These are phyloP conservation scores for Nasonia longicornis DNA, from an alignment of 1,140 invertebrate species.

Conservation along the genomic window DNA sequence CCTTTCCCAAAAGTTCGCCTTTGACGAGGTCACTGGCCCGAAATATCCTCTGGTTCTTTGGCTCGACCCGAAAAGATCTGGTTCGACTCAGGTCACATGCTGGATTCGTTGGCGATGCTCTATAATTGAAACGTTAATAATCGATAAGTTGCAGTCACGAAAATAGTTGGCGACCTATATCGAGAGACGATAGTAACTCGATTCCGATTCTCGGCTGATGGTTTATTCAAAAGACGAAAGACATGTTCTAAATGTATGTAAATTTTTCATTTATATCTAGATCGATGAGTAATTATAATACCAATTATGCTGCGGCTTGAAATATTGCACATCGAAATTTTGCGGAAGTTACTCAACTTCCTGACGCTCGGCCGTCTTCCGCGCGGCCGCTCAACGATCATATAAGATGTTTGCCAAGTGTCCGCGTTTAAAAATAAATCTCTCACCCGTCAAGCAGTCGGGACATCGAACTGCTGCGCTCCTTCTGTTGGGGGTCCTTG, in stretches of 20 bases:
- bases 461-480: conserved; percentile 87
- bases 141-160: conserved; percentile 25
- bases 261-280: too few relatives aligned
- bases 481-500: conserved; percentile 76
- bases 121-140: conserved; percentile 51
- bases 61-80: conserved; percentile 88
- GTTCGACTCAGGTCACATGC: conserved; percentile 84
- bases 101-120: conserved; percentile 63
- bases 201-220: background rate
- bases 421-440: conserved; percentile 12
- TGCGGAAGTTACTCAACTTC: background rate
- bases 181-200: background rate
- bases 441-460: conserved; percentile 82
- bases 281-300: background rate
- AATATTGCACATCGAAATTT: background rate
- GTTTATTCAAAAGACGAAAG: background rate
- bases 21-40: conserved; percentile 89
- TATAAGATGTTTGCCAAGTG: too few relatives aligned
- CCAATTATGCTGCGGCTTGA: background rate
- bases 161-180: conserved; percentile 26
- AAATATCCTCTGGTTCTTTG: conserved; percentile 86
- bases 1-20: conserved; percentile 90
- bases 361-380: background rate
- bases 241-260: too few relatives aligned
- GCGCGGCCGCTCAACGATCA: too few relatives aligned